Base-by-base conservation (phyloP, 92 coral and sea anemone species). In the Paragorgia papillata region DNA sequence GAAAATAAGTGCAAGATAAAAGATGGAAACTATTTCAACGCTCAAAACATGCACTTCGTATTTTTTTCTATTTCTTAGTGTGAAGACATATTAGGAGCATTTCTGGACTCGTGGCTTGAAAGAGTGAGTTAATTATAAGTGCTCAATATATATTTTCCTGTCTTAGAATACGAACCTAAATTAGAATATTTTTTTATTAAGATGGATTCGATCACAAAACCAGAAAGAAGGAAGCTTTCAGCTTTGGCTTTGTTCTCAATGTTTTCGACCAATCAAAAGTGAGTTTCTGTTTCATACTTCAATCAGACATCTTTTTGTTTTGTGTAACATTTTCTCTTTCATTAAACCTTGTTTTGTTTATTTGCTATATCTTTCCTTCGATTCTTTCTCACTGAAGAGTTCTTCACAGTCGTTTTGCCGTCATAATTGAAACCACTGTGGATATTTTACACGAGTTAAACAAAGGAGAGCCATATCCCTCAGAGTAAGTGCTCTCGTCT, bases 391-490 rank as follows among this genome's bases (percentile, higher is more conserved):
- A 40, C 18, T 50, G 14, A 22, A 94, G 92, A 43, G 79, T 88
- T 87, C 80, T 87, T 15, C 80, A 74, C 39, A 87, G 86, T 66
- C 82, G 92, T 49, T 91, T 94, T 67, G 90, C 95, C 5, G 66
- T 94, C 14, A 91, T 94, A 53, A 55, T 94, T 27, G 98, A 94
- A 56, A 86, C 86, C 14, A 88, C 84, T n/a, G 97, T 94, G 21
- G 97, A 91, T 76, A 97, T 94, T 14, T 69, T 94, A 2, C 93
- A 94, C 75, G 98, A 94, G 69, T 82, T 91, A 63, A 87, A 85
- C 76, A 88, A 92, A 34, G 84, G 76, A 35, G 98, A 88, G 19
- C 85, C 84, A 0, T 83, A 82, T 28, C 90, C 88, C 40, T 82
- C 92, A 25, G 98, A 94, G 98, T 94, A 73, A 86, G 98, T 84